Percentiles rank a stretch among this genome's conserved stretches.
phyloP scores from a whole-genome alignment of 2,797 vertebrate genomes.

The Notamacropus eugenii region DNA sequence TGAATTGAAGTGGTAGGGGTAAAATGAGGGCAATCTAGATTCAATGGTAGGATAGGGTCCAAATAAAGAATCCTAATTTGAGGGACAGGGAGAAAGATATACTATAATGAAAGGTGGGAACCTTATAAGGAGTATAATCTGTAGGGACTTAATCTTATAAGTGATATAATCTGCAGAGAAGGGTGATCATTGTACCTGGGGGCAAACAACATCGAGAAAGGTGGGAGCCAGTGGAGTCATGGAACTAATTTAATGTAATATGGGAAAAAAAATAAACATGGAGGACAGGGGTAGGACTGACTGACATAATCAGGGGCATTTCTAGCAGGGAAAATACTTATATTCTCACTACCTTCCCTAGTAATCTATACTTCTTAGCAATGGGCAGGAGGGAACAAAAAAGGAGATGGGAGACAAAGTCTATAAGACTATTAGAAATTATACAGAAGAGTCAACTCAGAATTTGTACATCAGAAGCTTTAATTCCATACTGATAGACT shows the following conservation, averaged over 20 bases:
- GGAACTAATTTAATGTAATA: background rate
- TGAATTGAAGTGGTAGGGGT: background rate
- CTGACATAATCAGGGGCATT: background rate
- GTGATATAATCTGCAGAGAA: background rate
- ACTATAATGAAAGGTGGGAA: background rate
- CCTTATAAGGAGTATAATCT: background rate
- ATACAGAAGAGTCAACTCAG: background rate
- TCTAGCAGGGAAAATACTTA: background rate
- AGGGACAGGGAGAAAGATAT: background rate
- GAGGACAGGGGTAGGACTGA: background rate
- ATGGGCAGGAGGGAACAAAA: background rate
- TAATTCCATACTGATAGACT: background rate
- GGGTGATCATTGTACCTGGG: background rate
- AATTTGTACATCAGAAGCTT: background rate
- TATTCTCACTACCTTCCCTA: background rate
- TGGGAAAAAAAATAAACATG: background rate
- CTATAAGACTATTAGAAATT: background rate
- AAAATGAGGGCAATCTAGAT: background rate
- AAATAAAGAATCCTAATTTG: background rate
- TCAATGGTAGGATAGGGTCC: background rate
- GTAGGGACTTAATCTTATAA: background rate
- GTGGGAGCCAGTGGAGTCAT: background rate
- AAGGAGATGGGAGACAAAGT: background rate
- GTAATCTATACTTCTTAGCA: background rate
- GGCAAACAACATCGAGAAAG: background rate